Evolutionary conservation across 2,888 invertebrate species (phyloP), one percentile per base, ranked within the genome.

Genomic region (Diaperis boleti): DNA sequence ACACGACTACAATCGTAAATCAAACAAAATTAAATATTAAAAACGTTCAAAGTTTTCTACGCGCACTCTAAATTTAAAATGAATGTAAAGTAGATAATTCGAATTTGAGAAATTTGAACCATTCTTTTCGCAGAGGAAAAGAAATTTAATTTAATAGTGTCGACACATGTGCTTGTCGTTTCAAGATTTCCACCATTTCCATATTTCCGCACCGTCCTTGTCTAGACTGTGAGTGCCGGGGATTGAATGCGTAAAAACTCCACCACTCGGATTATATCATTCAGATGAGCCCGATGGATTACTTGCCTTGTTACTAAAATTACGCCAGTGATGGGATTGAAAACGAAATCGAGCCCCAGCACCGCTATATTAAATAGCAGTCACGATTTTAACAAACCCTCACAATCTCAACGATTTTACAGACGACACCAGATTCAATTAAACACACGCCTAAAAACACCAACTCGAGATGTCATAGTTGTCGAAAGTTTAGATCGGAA

Each of bases 61-160:
- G 77, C 76, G 78, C 78, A 78, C 76, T 79, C 79, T 79, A 81
- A 81, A 81, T 81, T 82, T 80, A 79, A 81, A 82, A 81, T 80
- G 80, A 81, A 81, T 82, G 81, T 81, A 82, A 81, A 81, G 81
- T 80, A 82, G 81, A 82, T 82, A 82, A 82, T 82, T 81, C 81
- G 81, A 81, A 80, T 81, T 80, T 81, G 79, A 80, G 79, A 80
- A 81, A 81, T 81, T 81, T 77, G 76, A 76, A 74, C 79, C 79
- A 78, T 81, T 81, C 80, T 78, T 80, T 80, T 78, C 77, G 72
- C 74, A 75, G 75, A 77, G 76, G 75, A 78, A 76, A 79, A 80
- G 79, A 80, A 80, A 79, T 81, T 81, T 81, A 79, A 81, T 81
- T 81, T 80, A 80, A 81, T 81, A 80, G 78, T 75, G 75, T 74